A percentile compares a stretch with the other conserved stretches of the same genome.
Conservation (phyloP, 2,113 vertebrate species). For the Triplophysa siluroides region DNA sequence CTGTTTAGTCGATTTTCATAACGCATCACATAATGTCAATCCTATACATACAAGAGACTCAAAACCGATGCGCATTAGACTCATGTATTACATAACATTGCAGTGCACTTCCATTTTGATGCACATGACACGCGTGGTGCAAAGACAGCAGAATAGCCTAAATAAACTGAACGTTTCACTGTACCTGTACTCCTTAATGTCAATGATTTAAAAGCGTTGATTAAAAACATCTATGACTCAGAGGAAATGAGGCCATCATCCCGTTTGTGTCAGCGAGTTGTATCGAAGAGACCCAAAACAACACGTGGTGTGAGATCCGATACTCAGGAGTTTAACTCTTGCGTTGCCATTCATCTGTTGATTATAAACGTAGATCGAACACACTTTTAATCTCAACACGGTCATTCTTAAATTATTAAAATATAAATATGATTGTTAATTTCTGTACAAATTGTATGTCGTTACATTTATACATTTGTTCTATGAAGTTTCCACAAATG, state of each 20-base stretch:
- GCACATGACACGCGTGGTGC: not conserved
- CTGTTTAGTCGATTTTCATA: no score
- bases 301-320: slow-evolving; percentile 19
- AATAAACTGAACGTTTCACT: not conserved
- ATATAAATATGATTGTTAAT: no score
- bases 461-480: no score
- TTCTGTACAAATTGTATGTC: no score
- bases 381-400: no score
- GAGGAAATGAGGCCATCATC: not conserved
- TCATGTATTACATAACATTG: slow-evolving; percentile 23
- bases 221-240: not conserved
- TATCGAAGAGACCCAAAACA: slow-evolving; percentile 8
- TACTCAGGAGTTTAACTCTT: not conserved
- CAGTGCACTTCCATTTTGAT: not conserved
- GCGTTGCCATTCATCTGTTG: not conserved
- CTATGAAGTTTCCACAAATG: no score
- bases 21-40: not conserved
- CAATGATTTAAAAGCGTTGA: not conserved
- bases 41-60: not conserved
- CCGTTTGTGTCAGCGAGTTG: slow-evolving; percentile 9
- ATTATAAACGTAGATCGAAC: not conserved
- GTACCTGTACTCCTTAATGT: not conserved
- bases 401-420: no score
- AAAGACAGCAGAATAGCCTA: not conserved
- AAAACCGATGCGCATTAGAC: not conserved